phyloP scores from a whole-genome alignment of 2,888 invertebrate species.

The Argyra leucocephala region DNA sequence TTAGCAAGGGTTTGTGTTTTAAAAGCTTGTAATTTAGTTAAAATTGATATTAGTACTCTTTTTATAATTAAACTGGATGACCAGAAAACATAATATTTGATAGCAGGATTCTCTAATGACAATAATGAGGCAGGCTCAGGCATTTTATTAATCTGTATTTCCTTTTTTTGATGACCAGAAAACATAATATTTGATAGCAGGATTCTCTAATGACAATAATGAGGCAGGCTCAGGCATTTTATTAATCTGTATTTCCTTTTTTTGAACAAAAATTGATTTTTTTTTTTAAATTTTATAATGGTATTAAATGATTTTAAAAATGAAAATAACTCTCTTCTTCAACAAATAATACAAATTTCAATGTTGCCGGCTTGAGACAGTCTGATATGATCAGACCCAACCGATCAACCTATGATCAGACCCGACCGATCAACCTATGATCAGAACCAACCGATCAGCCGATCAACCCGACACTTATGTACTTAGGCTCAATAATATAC shows the following conservation, averaged over 20 bases:
- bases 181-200: constrained; percentile 40
- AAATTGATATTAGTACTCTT: constrained; percentile 41
- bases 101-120: constrained; percentile 36
- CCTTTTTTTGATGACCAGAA: constrained; percentile 40
- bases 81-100: constrained; percentile 43
- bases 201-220: constrained; percentile 31
- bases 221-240: background rate
- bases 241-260: background rate
- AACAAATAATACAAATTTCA: too few species aligned
- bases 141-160: background rate
- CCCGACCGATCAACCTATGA: too few species aligned
- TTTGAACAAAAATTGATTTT: background rate
- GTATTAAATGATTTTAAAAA: too few species aligned
- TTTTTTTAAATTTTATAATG: too few species aligned
- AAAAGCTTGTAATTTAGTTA: constrained; percentile 42
- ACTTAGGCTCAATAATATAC: too few species aligned
- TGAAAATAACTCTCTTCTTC: too few species aligned
- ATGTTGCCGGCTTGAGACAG: background rate
- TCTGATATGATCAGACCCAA: too few species aligned
- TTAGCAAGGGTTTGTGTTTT: constrained; percentile 45
- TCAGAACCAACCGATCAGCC: too few species aligned
- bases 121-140: constrained; percentile 21
- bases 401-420: too few species aligned
- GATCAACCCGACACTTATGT: too few species aligned
- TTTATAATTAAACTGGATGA: constrained; percentile 41